Evolutionary conservation across 2,888 invertebrate species (phyloP), one percentile per base, ranked within the genome.

Genomic region (Agrotis ipsilon): DNA sequence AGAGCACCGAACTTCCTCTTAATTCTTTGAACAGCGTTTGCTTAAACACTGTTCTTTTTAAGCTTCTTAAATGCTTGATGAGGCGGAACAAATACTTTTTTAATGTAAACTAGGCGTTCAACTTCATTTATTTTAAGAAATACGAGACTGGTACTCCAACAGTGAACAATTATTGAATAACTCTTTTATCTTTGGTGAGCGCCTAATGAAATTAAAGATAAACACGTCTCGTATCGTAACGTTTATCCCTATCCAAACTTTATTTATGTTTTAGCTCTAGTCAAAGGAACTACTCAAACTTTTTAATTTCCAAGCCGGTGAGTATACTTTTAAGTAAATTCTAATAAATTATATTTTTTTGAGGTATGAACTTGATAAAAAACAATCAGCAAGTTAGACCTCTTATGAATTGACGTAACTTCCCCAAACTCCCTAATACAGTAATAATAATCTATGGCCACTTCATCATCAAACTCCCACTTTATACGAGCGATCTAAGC

Each of bases 1-100:
- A 84, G 83, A 72, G 65, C 68, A 43, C 3, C 0, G 70, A 83
- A 79, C 62, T 78, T 73, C 74, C 67, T 74, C 75, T 75, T 72
- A 65, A 75, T 60, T 80, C 80, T 76, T 80, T 73, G 49, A 72
- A 62, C 69, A 67, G 61, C 73, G 59, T 76, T 80, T 75, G 24
- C 27, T 45, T 39, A 66, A 85, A 78, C 24, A 79, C 67, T 61
- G 57, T 69, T 67, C 63, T 76, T 73, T 69, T 72, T 32, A 45
- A 62, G 14, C 32, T 61, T 65, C 45, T 72, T 55, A 64, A 68
- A 74, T 75, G 59, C 55, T 45, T 49, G 52, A 48, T 32, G 51
- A 48, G 6, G 27, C 13, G 5, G 43, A 55, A 66, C 57, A 52
- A 67, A 51, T 55, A 52, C 51, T 72, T 32, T 66, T 57, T 14